phyloP scores from a whole-genome alignment of 1,140 invertebrate genomes.

The Pteromalus puparum region DNA sequence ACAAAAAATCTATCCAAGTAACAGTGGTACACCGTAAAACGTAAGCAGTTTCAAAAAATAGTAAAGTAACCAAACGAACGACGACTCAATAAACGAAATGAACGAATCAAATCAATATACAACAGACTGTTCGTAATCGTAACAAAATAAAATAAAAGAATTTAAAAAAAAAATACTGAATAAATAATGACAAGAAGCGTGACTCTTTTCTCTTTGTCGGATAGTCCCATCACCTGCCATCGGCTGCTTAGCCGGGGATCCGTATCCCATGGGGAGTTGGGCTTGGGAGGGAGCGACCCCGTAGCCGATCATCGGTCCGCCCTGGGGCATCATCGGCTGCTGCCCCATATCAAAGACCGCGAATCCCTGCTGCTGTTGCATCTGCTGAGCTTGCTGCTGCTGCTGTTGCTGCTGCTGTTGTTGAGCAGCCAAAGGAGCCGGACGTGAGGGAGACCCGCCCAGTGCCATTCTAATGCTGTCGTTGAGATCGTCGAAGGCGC shows the following conservation, averaged over 20 bases:
- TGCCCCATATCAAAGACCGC: conserved; percentile 63
- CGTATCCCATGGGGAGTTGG: conserved; percentile 75
- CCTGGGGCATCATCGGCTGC: conserved; percentile 52
- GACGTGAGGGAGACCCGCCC: conserved; percentile 78
- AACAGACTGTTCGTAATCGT: background rate
- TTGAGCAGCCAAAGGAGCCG: conserved; percentile 67
- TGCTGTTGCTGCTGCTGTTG: conserved; percentile 70
- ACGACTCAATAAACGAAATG: conserved; percentile 21
- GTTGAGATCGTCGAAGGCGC: conserved; percentile 83
- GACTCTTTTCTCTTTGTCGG: conserved; percentile 51
- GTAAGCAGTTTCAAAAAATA: background rate
- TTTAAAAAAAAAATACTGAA: conserved; percentile 36
- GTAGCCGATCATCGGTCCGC: conserved; percentile 63
- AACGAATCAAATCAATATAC: background rate
- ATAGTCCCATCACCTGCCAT: conserved; percentile 74
- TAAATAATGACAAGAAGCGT: conserved; percentile 51
- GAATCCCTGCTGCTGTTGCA: conserved; percentile 61
- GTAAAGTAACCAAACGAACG: conserved; percentile 23
- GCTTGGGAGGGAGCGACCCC: conserved; percentile 65
- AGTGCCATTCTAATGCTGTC: conserved; percentile 82
- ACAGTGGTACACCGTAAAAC: conserved; percentile 19
- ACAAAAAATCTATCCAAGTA: background rate
- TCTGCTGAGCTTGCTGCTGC: conserved; percentile 61
- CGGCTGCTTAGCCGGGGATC: conserved; percentile 79
- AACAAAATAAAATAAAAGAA: background rate